Conservation (phyloP, 2,888 invertebrate genomes). For the Coenonympha glycerion region DNA sequence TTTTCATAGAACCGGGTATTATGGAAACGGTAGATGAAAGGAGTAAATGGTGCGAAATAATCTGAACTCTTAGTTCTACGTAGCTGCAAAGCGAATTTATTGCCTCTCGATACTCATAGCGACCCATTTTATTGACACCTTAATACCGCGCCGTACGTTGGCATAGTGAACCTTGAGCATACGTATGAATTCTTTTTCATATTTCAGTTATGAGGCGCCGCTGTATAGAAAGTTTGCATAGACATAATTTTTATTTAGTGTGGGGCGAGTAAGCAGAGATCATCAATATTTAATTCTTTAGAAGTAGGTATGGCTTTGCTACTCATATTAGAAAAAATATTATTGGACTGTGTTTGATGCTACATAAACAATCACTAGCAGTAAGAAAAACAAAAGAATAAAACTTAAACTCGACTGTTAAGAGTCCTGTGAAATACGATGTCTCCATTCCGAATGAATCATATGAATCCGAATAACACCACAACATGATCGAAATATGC, state of each 20-base stretch:
- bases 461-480: no score
- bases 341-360: no score
- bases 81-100: constrained; percentile 71
- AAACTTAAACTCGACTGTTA: no score
- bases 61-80: constrained; percentile 71
- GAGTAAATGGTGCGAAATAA: constrained; percentile 74
- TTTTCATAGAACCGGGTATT: constrained; percentile 60
- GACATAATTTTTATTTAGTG: background rate
- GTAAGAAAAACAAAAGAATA: no score
- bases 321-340: no score
- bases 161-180: constrained; percentile 1
- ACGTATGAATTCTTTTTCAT: constrained; percentile 3
- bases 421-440: no score
- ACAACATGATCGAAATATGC: no score
- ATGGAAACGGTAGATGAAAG: constrained; percentile 68
- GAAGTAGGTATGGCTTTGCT: no score
- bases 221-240: background rate
- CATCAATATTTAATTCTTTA: no score
- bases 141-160: constrained; percentile 36
- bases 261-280: no score
- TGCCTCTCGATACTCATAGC: constrained; percentile 57
- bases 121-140: constrained; percentile 62
- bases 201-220: background rate
- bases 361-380: no score
- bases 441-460: no score